Conservation (phyloP, 1,140 invertebrate species). For the Halyomorpha halys region DNA sequence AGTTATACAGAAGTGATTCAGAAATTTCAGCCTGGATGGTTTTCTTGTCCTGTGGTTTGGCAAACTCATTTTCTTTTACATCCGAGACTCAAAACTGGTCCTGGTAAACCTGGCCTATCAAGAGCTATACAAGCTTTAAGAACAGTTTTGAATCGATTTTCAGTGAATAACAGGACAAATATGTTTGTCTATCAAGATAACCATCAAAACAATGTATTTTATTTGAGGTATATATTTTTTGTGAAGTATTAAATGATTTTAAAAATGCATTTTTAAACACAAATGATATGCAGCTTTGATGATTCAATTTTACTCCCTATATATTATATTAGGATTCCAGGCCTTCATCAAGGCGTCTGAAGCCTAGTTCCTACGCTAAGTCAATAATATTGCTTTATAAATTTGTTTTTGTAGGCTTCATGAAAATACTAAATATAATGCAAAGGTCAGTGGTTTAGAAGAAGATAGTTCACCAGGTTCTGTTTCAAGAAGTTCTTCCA, state of each 20-base stretch:
- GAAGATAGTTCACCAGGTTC: slow-evolving; percentile 35
- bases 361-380: too few species aligned
- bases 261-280: too few species aligned
- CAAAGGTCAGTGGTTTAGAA: slow-evolving; percentile 29
- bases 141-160: slow-evolving; percentile 57
- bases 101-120: slow-evolving; percentile 47
- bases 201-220: slow-evolving; percentile 58
- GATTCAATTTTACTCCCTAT: too few species aligned
- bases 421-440: slow-evolving; percentile 35
- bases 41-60: slow-evolving; percentile 64
- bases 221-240: slow-evolving; percentile 40
- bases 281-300: too few species aligned
- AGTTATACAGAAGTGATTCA: slow-evolving; percentile 10
- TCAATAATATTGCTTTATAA: too few species aligned
- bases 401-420: slow-evolving; percentile 33
- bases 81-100: slow-evolving; percentile 56
- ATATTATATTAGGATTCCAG: too few species aligned
- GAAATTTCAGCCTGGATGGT: slow-evolving; percentile 52
- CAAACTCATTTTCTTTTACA: slow-evolving; percentile 58
- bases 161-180: slow-evolving; percentile 62
- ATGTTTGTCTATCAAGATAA: slow-evolving; percentile 71
- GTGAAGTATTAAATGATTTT: slow-evolving; percentile 1
- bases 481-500: slow-evolving; percentile 40
- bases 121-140: slow-evolving; percentile 53
- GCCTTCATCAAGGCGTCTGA: too few species aligned